phyloP scores from a whole-genome alignment of 2,113 vertebrate genomes.

The Aptenodytes forsteri region DNA sequence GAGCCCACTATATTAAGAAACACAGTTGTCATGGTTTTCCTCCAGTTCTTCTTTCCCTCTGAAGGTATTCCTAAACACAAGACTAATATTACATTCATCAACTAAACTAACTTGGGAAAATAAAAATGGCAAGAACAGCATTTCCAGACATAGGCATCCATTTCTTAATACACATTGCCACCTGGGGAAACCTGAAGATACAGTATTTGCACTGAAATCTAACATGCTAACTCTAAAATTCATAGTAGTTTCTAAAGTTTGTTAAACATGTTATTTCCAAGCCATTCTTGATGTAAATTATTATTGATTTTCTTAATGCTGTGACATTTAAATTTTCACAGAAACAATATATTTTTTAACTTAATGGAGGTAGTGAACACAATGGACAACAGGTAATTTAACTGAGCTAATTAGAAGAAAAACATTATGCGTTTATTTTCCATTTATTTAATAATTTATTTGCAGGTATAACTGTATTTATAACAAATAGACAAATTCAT shows the following conservation, averaged over 20 bases:
- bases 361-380: background rate
- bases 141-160: background rate
- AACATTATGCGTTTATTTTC: background rate
- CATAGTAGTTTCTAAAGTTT: background rate
- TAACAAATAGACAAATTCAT: background rate
- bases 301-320: background rate
- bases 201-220: background rate
- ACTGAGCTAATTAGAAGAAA: background rate
- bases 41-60: background rate
- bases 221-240: background rate
- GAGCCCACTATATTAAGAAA: background rate
- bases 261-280: background rate
- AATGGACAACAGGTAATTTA: background rate
- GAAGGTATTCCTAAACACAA: background rate
- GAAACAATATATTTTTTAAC: background rate
- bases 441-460: background rate
- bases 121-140: background rate
- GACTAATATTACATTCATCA: background rate
- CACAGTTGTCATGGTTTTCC: background rate
- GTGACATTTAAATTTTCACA: background rate
- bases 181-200: constrained; percentile 45
- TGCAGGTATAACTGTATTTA: background rate
- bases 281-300: background rate
- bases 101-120: constrained; percentile 6
- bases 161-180: constrained; percentile 54